Evolutionary conservation across 2,888 invertebrate species (phyloP).

Genomic region (Cetonia aurata): DNA sequence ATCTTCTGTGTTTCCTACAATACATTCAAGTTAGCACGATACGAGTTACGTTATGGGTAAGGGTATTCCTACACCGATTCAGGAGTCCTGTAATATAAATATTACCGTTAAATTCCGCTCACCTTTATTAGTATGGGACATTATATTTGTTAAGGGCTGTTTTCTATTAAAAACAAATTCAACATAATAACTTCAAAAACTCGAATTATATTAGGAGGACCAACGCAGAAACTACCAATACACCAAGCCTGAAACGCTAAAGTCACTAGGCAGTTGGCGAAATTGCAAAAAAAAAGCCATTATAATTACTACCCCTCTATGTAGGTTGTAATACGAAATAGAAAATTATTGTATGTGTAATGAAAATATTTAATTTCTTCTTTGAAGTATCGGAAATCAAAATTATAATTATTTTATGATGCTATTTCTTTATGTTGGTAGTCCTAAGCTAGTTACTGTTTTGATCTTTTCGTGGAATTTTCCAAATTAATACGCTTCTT

Average conservation of each 20-base stretch:
- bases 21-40: slow-evolving; percentile 6
- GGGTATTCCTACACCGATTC: slow-evolving; percentile 10
- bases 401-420: no score
- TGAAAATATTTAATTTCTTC: no score
- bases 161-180: slow-evolving; percentile 54
- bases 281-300: no score
- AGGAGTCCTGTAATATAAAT: slow-evolving; percentile 17
- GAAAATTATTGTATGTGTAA: no score
- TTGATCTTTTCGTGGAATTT: no score
- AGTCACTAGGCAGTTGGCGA: slow-evolving; percentile 4
- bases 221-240: slow-evolving; percentile 41
- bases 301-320: no score
- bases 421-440: no score
- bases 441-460: no score
- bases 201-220: slow-evolving; percentile 51
- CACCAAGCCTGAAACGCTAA: slow-evolving; percentile 56
- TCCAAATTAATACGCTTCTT: no score
- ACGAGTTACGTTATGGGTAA: not conserved
- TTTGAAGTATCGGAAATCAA: no score
- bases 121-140: slow-evolving; percentile 59
- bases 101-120: slow-evolving; percentile 29
- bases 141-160: slow-evolving; percentile 50
- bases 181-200: slow-evolving; percentile 60
- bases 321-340: no score
- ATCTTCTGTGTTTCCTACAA: slow-evolving; percentile 57